These are phyloP conservation scores for Acrossocheilus fasciatus DNA, from an alignment of 2,797 vertebrate species.

Conservation along the genomic window DNA sequence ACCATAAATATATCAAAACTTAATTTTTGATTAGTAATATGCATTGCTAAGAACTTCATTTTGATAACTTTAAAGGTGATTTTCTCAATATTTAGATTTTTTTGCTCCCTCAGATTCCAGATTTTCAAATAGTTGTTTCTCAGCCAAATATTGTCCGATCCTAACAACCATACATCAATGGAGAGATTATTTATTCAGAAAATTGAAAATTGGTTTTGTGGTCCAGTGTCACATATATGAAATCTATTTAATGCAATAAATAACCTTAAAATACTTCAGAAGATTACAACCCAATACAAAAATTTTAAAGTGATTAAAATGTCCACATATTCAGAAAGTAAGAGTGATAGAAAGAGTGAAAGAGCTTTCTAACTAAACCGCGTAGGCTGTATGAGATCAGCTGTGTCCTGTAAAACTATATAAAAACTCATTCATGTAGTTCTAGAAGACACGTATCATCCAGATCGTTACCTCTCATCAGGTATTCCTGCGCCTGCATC, in stretches of 20 bases:
- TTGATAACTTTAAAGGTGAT: no score
- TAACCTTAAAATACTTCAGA: neutral
- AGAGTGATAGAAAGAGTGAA: neutral
- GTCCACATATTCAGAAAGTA: neutral
- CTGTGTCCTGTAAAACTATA: neutral
- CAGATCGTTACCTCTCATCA: slow-evolving; percentile 75
- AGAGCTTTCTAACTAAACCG: neutral
- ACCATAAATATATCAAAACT: no score
- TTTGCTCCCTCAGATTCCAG: no score
- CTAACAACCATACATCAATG: no score
- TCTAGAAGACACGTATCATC: neutral
- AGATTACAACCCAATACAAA: neutral
- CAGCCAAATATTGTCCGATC: no score
- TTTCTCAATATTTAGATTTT: no score
- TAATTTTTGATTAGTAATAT: no score
- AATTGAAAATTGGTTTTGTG: no score
- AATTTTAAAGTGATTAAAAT: neutral
- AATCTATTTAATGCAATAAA: neutral
- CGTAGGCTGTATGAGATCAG: neutral
- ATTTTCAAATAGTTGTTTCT: no score
- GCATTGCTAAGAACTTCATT: no score
- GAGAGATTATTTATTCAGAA: no score
- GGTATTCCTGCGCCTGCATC: slow-evolving; percentile 83
- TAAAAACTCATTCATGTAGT: neutral
- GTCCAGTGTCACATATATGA: no score